Evolutionary conservation across 2,797 vertebrate genomes (phyloP).

Genomic region (Carapus acus): DNA sequence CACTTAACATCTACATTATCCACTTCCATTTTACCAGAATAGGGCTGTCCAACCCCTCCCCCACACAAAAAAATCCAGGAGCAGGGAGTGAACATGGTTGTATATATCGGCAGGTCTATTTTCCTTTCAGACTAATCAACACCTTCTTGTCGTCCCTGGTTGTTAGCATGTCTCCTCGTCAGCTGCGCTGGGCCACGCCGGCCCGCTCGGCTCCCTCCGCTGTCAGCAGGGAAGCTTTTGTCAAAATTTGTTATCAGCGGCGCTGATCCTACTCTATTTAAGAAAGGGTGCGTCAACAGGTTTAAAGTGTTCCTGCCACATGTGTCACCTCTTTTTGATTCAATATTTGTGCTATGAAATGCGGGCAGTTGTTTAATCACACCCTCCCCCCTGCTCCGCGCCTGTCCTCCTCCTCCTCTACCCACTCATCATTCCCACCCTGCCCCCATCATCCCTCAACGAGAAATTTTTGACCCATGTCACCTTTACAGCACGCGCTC

Average conservation of each 20-base stretch:
- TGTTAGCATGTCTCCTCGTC: constrained; percentile 70
- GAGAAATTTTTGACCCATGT: constrained; percentile 67
- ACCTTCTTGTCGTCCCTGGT: constrained; percentile 69
- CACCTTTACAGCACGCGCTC: constrained; percentile 63
- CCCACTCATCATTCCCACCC: constrained; percentile 7
- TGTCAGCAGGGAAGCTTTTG: constrained; percentile 67
- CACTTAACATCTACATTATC: neutral
- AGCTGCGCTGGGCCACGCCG: constrained; percentile 57
- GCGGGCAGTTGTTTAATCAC: constrained; percentile 66
- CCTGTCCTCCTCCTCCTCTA: constrained; percentile 17
- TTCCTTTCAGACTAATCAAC: constrained; percentile 70
- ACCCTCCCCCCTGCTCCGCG: constrained; percentile 3
- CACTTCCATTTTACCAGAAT: neutral
- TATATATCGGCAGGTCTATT: constrained; percentile 64
- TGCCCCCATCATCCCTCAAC: constrained; percentile 30
- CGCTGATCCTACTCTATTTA: constrained; percentile 72
- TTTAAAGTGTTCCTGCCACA: constrained; percentile 58
- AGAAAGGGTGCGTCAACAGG: constrained; percentile 66
- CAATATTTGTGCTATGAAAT: constrained; percentile 66
- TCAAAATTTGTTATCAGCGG: constrained; percentile 67
- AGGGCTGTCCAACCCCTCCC: neutral
- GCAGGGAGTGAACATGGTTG: constrained; percentile 27
- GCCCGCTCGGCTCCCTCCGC: constrained; percentile 50
- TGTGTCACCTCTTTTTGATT: constrained; percentile 63
- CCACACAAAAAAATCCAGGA: constrained; percentile 1